These are phyloP conservation scores for Lagocephalus sceleratus DNA, from an alignment of 2,797 vertebrate species.

Conservation along the genomic window DNA sequence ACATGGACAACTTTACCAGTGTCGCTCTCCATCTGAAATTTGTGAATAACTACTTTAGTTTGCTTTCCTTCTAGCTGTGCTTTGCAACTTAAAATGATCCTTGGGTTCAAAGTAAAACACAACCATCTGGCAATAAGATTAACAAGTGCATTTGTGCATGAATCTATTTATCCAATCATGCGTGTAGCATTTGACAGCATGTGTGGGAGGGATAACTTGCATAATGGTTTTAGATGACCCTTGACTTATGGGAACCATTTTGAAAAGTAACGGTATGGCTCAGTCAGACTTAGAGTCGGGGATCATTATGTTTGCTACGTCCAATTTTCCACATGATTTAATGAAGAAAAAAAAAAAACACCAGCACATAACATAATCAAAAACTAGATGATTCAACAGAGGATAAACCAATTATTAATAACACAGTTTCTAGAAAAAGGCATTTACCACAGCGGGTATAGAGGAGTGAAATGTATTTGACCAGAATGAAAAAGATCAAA, in stretches of 20 bases:
- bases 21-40: slow-evolving; percentile 11
- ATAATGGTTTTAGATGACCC: slow-evolving; percentile 49
- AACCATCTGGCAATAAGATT: slow-evolving; percentile 30
- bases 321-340: no score
- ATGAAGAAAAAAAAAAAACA: no score
- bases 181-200: slow-evolving; percentile 24
- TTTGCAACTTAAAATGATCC: slow-evolving; percentile 61
- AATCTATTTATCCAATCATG: slow-evolving; percentile 19
- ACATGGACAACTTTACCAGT: no score
- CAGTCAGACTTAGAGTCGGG: slow-evolving; percentile 4
- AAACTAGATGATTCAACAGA: no score
- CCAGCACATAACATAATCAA: no score
- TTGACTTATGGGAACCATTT: slow-evolving; percentile 25
- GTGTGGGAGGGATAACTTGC: slow-evolving; percentile 23
- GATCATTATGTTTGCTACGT: no score
- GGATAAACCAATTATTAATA: no score
- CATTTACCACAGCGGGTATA: no score
- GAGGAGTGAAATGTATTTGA: background rate
- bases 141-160: slow-evolving; percentile 25
- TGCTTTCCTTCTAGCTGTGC: slow-evolving; percentile 46
- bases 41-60: slow-evolving; percentile 34
- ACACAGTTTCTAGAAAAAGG: no score
- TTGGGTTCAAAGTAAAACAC: slow-evolving; percentile 54
- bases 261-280: slow-evolving; percentile 21
- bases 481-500: slow-evolving; percentile 7